Conservation (phyloP, 2,888 invertebrate species). For the Nephrotoma appendiculata region DNA sequence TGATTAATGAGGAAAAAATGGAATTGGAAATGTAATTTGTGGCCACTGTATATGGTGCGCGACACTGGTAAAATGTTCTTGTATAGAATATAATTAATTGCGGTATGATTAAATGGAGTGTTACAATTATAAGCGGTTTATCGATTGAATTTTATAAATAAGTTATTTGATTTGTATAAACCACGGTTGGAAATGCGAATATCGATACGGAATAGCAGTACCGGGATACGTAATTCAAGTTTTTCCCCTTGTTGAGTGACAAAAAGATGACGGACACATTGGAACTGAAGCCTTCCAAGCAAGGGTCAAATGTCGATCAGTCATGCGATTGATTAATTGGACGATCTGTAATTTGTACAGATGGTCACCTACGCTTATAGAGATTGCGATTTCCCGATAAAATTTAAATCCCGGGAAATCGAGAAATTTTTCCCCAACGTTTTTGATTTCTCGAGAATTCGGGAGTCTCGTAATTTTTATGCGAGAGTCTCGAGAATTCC, state of each 20-base stretch:
- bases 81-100: not conserved
- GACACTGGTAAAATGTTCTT: not conserved
- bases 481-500: no score
- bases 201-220: no score
- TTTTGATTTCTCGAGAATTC: no score
- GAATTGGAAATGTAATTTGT: not conserved
- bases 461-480: no score
- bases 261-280: no score
- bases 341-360: slow-evolving; percentile 74
- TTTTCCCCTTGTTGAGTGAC: no score
- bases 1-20: not conserved
- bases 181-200: no score
- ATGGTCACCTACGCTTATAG: slow-evolving; percentile 67
- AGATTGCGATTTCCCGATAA: no score
- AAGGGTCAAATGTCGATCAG: slow-evolving; percentile 72
- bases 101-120: not conserved
- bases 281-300: slow-evolving; percentile 92
- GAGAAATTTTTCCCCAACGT: no score
- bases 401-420: no score
- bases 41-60: not conserved
- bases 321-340: slow-evolving; percentile 90
- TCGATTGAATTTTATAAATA: not conserved
- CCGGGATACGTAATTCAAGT: no score
- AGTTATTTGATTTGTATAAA: not conserved
- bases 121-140: not conserved